Evolutionary conservation across 2,888 invertebrate species (phyloP).

Genomic region (Leistus spinibarbis): DNA sequence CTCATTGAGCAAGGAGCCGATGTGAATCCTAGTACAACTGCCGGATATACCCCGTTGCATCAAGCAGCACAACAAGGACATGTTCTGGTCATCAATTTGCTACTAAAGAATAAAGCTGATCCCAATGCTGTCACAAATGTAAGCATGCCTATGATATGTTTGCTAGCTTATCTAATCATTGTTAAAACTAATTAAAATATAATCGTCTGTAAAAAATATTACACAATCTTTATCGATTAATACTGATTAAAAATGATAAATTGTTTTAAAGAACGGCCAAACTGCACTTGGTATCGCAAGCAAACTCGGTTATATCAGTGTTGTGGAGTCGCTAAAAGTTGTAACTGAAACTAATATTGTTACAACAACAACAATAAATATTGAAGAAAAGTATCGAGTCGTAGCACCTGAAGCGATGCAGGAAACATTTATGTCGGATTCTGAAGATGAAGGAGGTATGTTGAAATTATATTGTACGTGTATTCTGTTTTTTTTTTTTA

Average conservation of each 20-base stretch:
- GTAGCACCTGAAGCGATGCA: slow-evolving; percentile 99
- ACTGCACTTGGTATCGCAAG: slow-evolving; percentile 97
- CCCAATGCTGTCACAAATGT: slow-evolving; percentile 95
- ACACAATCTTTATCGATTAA: not conserved
- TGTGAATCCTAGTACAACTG: slow-evolving; percentile 77
- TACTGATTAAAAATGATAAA: slow-evolving; percentile 4
- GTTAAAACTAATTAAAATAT: not conserved
- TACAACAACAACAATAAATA: slow-evolving; percentile 63
- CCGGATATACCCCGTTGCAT: slow-evolving; percentile 94
- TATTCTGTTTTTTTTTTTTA: not conserved
- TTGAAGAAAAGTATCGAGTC: slow-evolving; percentile 95
- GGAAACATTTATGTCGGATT: slow-evolving; percentile 98
- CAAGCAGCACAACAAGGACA: slow-evolving; percentile 99
- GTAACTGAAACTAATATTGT: slow-evolving; percentile 77
- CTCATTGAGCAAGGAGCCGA: slow-evolving; percentile 88
- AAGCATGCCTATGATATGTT: slow-evolving; percentile 55
- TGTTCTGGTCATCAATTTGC: slow-evolving; percentile 88
- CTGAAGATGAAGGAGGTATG: slow-evolving; percentile 97
- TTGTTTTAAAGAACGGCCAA: slow-evolving; percentile 81
- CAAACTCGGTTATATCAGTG: slow-evolving; percentile 95
- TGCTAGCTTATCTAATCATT: not conserved
- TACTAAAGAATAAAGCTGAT: slow-evolving; percentile 91
- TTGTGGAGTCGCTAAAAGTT: slow-evolving; percentile 94
- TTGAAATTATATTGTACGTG: slow-evolving; percentile 42
- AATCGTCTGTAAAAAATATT: not conserved